Base-by-base conservation (phyloP, 2,113 vertebrate species). In the Climacteris rufus region DNA sequence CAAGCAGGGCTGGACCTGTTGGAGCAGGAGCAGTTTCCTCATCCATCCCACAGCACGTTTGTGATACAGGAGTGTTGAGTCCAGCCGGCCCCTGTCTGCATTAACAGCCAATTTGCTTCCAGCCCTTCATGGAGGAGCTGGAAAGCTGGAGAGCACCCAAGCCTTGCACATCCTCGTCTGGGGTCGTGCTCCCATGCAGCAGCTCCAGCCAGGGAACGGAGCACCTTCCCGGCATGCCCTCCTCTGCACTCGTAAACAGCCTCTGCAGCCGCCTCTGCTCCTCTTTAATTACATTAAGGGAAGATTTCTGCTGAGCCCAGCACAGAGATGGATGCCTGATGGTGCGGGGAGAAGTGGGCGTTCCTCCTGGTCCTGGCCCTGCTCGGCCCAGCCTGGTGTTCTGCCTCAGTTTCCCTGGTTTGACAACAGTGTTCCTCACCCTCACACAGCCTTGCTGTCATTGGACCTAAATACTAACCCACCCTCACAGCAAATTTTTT, bases 271-370 rank as follows among this genome's bases (percentile, higher is more conserved):
- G 0, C 45, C 88, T 91, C 95, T 83, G 77, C 81, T 91, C 94
- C 91, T 69, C 88, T 89, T 89, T 96, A 94, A 96, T 96, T 83
- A 45, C 9, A 50, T 96, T 78, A 92, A 92, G 53, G 83, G 76
- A 92, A 87, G 49, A 47, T 82, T 93, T 89, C 71, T 93, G 88
- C 90, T 93, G 88, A 95, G 85, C 31, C 83, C 86, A 95, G 90
- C 68, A 90, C 60, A 78, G 86, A 68, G 68, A 83, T 90, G 45
- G 76, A 15, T 57, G 79, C 30, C 14, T 17, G 64, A 70, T 8
- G 3, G 59, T 1, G 1, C 1, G 0, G 47, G 60, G 45, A 93
- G 72, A 90, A 80, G 56, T 0, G 0, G 15, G n/a, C 28, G 39
- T 10, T 81, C 17, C 71, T 91, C 65, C 63, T n/a, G 49, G 17